A percentile compares a stretch with the other conserved stretches of the same genome.
Evolutionary conservation across 2,888 invertebrate genomes (phyloP).

Genomic region (Platycheirus rosarum): DNA sequence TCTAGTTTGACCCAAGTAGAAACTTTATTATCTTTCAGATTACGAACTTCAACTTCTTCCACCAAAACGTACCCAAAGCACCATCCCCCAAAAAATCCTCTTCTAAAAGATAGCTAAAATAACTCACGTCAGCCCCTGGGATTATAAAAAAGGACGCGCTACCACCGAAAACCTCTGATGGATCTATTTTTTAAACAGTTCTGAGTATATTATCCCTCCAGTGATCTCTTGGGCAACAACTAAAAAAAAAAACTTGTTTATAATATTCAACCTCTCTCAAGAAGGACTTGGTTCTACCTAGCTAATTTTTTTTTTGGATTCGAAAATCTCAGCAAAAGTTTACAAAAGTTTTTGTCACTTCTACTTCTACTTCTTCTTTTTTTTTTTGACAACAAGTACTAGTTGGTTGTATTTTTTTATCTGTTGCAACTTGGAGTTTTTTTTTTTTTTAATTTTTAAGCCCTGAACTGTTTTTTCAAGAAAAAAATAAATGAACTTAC

Average conservation of each 20-base stretch:
- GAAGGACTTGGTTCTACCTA: slow-evolving; percentile 3
- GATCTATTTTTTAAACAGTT: slow-evolving; percentile 67
- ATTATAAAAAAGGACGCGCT: slow-evolving; percentile 36
- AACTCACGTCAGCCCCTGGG: slow-evolving; percentile 35
- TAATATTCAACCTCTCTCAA: slow-evolving; percentile 10
- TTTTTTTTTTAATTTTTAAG: slow-evolving; percentile 10
- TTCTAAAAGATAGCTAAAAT: slow-evolving; percentile 1
- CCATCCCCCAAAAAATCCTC: slow-evolving; percentile 3
- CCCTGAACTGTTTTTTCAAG: neutral
- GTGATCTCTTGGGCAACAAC: slow-evolving; percentile 61
- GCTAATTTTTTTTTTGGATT: slow-evolving; percentile 3
- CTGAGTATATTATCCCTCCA: slow-evolving; percentile 66
- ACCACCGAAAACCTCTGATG: slow-evolving; percentile 52
- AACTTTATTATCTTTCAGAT: slow-evolving; percentile 26
- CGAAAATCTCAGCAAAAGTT: slow-evolving; percentile 49
- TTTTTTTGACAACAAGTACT: slow-evolving; percentile 19
- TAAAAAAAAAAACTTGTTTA: slow-evolving; percentile 32
- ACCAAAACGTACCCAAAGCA: neutral
- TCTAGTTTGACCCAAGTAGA: slow-evolving; percentile 25
- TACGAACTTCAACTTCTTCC: slow-evolving; percentile 1
- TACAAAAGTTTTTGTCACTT: slow-evolving; percentile 42
- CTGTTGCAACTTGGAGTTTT: slow-evolving; percentile 63
- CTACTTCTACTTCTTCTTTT: slow-evolving; percentile 1
- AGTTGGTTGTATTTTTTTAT: slow-evolving; percentile 32
- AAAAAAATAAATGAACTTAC: slow-evolving; percentile 17